Conservation (phyloP, 2,113 vertebrate genomes). For the Chaetodon trifascialis region DNA sequence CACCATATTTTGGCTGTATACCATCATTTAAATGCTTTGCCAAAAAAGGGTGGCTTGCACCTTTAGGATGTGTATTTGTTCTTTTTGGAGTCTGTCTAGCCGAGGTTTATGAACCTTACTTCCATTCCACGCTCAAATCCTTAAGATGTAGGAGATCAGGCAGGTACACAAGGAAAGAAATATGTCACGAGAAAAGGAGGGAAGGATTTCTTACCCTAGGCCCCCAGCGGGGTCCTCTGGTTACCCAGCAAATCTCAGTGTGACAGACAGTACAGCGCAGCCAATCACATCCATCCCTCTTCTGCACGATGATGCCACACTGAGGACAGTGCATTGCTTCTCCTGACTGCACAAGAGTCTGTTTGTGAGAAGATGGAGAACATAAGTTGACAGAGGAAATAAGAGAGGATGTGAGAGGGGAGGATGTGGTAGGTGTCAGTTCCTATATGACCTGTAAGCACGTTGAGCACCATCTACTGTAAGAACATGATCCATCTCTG, state of each 20-base stretch:
- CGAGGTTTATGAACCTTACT: neutral
- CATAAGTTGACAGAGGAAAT: neutral
- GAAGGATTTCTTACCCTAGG: conserved; percentile 80
- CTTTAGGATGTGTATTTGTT: too few species aligned
- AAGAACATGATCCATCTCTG: neutral
- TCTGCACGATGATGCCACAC: conserved; percentile 93
- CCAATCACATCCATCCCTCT: conserved; percentile 97
- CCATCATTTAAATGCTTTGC: too few species aligned
- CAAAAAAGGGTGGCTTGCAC: too few species aligned
- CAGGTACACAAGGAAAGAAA: neutral
- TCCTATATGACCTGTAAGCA: neutral
- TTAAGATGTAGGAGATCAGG: neutral
- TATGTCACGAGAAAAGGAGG: neutral
- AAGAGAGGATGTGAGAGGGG: neutral
- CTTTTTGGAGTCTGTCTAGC: neutral
- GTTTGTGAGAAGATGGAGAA: conserved; percentile 33
- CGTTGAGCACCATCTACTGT: neutral
- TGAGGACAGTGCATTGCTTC: conserved; percentile 95
- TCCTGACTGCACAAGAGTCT: conserved; percentile 88
- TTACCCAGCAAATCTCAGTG: conserved; percentile 98
- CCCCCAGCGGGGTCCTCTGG: conserved; percentile 94
- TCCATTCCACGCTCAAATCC: neutral
- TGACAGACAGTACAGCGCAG: conserved; percentile 95
- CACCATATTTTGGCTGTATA: too few species aligned
- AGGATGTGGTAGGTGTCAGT: neutral